These are phyloP conservation scores for Chymomyza amoena DNA, from an alignment of 2,888 invertebrate genomes.

Conservation along the genomic window DNA sequence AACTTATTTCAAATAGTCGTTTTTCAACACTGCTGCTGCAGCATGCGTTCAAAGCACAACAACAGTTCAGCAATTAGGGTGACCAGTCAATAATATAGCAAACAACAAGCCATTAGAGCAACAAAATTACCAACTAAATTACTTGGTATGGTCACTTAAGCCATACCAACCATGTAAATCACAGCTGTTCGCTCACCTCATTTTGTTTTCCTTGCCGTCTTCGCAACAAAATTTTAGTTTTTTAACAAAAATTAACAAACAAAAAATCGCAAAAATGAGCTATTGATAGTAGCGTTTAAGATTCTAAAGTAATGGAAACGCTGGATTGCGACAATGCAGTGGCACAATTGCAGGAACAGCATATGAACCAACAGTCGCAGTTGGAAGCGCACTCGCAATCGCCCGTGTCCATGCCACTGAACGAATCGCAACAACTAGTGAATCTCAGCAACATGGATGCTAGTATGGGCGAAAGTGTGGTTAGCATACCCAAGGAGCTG, in stretches of 20 bases:
- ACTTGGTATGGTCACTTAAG: not conserved
- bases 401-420: constrained; percentile 10
- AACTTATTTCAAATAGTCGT: not conserved
- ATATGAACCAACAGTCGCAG: constrained; percentile 8
- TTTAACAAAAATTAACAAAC: constrained; percentile 28
- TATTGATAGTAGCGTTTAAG: constrained; percentile 4
- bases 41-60: not conserved
- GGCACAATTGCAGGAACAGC: constrained; percentile 9
- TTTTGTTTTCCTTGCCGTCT: constrained; percentile 30
- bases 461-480: constrained; percentile 51
- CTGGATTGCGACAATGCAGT: constrained; percentile 41
- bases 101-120: not conserved
- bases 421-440: constrained; percentile 43
- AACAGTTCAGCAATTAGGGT: not conserved
- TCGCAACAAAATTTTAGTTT: constrained; percentile 14
- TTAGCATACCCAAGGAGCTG: constrained; percentile 68
- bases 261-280: constrained; percentile 35
- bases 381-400: constrained; percentile 35
- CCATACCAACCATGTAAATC: constrained; percentile 25
- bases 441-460: constrained; percentile 53
- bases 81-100: not conserved
- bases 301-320: constrained; percentile 44
- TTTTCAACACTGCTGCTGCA: not conserved
- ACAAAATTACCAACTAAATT: not conserved
- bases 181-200: constrained; percentile 51